A percentile compares a stretch with the other conserved stretches of the same genome.
Conservation (phyloP, 1,140 invertebrate genomes). For the Platyscapa corneri region DNA sequence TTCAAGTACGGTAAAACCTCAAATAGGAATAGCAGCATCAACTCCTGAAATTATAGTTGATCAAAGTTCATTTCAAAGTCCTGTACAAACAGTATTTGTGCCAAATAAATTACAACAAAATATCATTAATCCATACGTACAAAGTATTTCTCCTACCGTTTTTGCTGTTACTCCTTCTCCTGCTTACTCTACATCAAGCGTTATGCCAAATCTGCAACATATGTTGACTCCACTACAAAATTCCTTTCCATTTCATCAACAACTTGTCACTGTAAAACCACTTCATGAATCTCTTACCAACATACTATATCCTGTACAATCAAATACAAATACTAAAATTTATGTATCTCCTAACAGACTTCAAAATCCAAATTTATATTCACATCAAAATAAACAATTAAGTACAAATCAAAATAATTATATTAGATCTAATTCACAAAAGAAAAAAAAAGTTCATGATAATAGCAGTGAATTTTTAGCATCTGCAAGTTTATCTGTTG, state of each 20-base stretch:
- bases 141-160: constrained; percentile 64
- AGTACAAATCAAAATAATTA: background rate
- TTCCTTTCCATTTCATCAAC: constrained; percentile 57
- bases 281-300: constrained; percentile 61
- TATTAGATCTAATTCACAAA: background rate
- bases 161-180: constrained; percentile 62
- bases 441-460: constrained; percentile 30
- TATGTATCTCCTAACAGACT: constrained; percentile 59
- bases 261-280: constrained; percentile 63
- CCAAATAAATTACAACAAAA: constrained; percentile 58
- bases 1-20: constrained; percentile 48
- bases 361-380: constrained; percentile 59
- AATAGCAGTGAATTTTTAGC: constrained; percentile 56
- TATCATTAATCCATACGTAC: constrained; percentile 59
- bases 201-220: constrained; percentile 56
- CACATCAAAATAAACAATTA: constrained; percentile 14
- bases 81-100: constrained; percentile 64
- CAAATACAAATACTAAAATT: constrained; percentile 6
- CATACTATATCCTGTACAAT: constrained; percentile 43
- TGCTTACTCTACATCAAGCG: constrained; percentile 55
- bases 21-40: constrained; percentile 55
- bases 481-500: constrained; percentile 59
- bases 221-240: constrained; percentile 55
- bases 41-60: constrained; percentile 69
- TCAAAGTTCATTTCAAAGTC: constrained; percentile 64